phyloP scores from a whole-genome alignment of 2,113 vertebrate species.

The Mesitornis unicolor region DNA sequence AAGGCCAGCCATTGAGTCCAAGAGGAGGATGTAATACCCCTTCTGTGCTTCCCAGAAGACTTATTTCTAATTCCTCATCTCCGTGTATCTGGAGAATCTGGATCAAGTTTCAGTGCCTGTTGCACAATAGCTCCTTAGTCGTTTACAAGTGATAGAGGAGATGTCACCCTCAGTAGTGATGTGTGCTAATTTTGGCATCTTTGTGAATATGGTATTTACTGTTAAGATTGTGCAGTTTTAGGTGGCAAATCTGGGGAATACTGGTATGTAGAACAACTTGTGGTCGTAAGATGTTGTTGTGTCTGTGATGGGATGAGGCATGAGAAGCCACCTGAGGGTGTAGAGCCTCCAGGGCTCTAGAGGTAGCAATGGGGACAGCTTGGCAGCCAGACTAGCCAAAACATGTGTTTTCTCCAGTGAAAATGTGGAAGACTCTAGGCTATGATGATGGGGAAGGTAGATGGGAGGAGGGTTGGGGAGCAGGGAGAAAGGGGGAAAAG shows the following conservation, averaged over 20 bases:
- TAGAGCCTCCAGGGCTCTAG: neutral
- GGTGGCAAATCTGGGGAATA: neutral
- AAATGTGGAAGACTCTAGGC: neutral
- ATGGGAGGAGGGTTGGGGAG: no score
- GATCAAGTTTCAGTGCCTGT: neutral
- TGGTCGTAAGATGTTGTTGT: neutral
- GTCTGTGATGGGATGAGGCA: neutral
- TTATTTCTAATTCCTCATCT: neutral
- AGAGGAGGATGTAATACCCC: neutral
- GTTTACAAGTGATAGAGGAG: neutral
- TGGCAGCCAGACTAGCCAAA: neutral
- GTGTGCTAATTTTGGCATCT: neutral
- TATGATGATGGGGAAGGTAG: neutral
- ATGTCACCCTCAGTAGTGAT: neutral
- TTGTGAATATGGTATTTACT: neutral
- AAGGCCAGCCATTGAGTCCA: neutral
- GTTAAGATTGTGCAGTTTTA: neutral
- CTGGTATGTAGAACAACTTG: neutral
- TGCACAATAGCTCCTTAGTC: neutral
- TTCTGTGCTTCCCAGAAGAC: neutral
- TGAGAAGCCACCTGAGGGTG: neutral
- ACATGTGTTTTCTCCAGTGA: neutral
- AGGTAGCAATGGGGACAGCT: neutral
- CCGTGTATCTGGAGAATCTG: neutral
- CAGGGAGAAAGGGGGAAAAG: neutral